Base-by-base conservation (phyloP, 2,113 vertebrate genomes). In the Marmota flaviventris region DNA sequence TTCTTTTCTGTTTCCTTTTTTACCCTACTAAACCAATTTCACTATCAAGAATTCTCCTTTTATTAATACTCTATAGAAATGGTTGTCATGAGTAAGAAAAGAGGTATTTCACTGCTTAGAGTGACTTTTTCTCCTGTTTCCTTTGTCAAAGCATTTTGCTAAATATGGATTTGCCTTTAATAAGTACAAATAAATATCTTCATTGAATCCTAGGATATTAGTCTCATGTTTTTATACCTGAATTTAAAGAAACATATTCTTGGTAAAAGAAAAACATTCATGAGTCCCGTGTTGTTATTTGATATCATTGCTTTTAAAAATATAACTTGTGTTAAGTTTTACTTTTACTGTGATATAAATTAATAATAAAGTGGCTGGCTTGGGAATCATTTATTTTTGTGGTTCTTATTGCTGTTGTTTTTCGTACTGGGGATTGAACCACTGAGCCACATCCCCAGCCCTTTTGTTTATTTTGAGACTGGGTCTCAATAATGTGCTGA, bases 41-140 rank as follows among this genome's bases (percentile, higher is more conserved):
- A 48, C 51, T 92, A 29, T 25, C 34, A 87, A 6, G 53, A 89
- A 51, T 79, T 5, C 45, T 78, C 70, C 51, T 58, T 61, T 98
- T 85, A 83, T 51, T 39, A n/a, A 88, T 42, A 34, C 32, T 96
- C 67, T 75, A 53, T 29, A 73, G 27, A 95, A 96, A 82, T 72
- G 39, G 79, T 75, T 72, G 53, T 53, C 34, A 16, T 82, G 53
- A 78, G 34, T 95, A 92, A 94, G 67, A 75, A 96, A 84, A 96
- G 34, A 81, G 65, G 70, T 69, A 79, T 89, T 92, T 87, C 79
- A 90, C 53, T 93, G 20, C 76, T 56, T 84, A 76, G 69, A 89
- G 14, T 86, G 51, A 58, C 32, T 78, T 85, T 42, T 61, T 39
- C 73, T 70, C 34, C 84, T 95, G 5, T n/a, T 73, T 75, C 34